Evolutionary conservation across 64 coral and sea anemone genomes (phyloP).

Genomic region (Dendrophyllia cribrosa): DNA sequence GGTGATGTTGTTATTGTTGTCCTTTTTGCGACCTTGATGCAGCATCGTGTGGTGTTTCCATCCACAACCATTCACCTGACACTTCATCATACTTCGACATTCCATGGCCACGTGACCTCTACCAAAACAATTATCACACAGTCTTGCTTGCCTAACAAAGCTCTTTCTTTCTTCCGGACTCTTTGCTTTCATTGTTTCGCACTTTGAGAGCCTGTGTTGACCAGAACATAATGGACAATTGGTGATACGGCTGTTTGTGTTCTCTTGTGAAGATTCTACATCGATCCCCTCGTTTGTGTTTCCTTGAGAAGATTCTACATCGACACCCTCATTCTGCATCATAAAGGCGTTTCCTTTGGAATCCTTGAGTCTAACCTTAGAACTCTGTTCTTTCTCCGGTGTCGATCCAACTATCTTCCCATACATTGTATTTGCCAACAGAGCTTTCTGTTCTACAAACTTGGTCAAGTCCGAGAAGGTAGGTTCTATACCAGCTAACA

Average conservation of each 20-base stretch:
- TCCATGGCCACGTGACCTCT: conserved; percentile 40
- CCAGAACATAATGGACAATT: conserved; percentile 25
- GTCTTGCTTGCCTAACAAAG: conserved; percentile 42
- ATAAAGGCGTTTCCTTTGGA: too few species aligned
- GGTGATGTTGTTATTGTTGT: background rate
- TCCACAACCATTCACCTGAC: conserved; percentile 57
- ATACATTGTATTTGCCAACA: conserved; percentile 46
- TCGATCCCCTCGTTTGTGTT: too few species aligned
- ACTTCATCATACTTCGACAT: conserved; percentile 64
- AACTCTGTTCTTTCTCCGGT: background rate
- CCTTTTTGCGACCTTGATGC: background rate
- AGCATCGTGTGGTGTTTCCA: conserved; percentile 58
- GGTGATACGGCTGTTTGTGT: too few species aligned
- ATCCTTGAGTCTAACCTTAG: too few species aligned
- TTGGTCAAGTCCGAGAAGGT: background rate
- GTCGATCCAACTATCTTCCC: conserved; percentile 8
- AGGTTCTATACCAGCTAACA: background rate
- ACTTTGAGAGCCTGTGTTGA: conserved; percentile 14
- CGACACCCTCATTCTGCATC: too few species aligned
- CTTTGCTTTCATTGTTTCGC: conserved; percentile 20
- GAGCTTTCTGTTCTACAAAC: conserved; percentile 15
- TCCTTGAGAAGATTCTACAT: too few species aligned
- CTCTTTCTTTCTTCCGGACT: conserved; percentile 40
- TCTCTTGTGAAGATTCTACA: too few species aligned
- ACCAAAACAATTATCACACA: conserved; percentile 48